phyloP scores from a whole-genome alignment of 2,113 vertebrate genomes.

The Megaleporinus macrocephalus region DNA sequence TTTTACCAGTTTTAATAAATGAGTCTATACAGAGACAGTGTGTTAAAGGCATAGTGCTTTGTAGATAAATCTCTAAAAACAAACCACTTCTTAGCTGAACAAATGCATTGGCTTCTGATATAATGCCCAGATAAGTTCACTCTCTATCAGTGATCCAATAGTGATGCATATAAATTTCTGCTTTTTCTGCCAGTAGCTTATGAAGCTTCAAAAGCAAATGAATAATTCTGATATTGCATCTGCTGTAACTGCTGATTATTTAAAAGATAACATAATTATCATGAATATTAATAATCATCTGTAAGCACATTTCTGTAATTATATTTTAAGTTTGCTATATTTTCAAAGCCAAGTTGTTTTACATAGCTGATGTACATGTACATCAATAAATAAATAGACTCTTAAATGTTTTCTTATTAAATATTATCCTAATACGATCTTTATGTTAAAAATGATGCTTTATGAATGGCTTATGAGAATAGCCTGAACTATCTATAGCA shows the following conservation, averaged over 20 bases:
- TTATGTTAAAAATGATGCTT: slow-evolving; percentile 5
- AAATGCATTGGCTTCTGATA: background rate
- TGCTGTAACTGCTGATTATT: background rate
- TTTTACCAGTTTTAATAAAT: background rate
- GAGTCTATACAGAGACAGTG: background rate
- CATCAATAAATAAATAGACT: slow-evolving; percentile 28
- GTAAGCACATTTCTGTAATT: background rate
- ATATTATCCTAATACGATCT: background rate
- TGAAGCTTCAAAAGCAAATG: background rate
- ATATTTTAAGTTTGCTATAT: background rate
- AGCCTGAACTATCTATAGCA: background rate
- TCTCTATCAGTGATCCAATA: background rate
- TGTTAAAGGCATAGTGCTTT: background rate
- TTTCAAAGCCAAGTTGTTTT: background rate
- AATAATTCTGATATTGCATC: background rate
- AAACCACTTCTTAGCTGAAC: background rate
- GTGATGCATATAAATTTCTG: background rate
- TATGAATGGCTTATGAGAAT: slow-evolving; percentile 1
- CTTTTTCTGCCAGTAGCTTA: background rate
- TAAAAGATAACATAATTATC: background rate
- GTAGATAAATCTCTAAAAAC: background rate
- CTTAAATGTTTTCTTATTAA: slow-evolving; percentile 4
- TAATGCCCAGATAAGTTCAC: slow-evolving; percentile 45
- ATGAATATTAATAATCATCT: background rate
- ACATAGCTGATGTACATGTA: slow-evolving; percentile 15